phyloP scores from a whole-genome alignment of 2,113 vertebrate genomes.

The Oreotrochilus melanogaster region DNA sequence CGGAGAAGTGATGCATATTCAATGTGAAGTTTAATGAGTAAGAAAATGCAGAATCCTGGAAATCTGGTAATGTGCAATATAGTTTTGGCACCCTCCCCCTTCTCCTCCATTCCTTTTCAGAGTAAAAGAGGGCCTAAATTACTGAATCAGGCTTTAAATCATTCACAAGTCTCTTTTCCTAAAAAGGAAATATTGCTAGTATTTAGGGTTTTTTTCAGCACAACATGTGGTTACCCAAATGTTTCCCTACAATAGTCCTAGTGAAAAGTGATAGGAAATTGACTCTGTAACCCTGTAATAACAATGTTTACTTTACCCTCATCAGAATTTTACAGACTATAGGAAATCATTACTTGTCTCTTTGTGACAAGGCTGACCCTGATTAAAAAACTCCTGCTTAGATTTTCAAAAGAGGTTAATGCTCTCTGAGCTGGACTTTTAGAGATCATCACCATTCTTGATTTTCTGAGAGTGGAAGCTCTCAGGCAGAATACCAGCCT shows the following conservation, averaged over 20 bases:
- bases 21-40: constrained; percentile 54
- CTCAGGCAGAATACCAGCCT: neutral
- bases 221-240: constrained; percentile 49
- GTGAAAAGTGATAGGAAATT: constrained; percentile 67
- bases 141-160: constrained; percentile 58
- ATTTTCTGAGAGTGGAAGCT: neutral
- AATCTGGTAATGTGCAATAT: constrained; percentile 45
- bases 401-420: neutral
- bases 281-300: constrained; percentile 47
- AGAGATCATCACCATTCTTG: neutral
- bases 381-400: constrained; percentile 45
- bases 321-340: constrained; percentile 47
- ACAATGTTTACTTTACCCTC: constrained; percentile 51
- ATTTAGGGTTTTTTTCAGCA: constrained; percentile 26
- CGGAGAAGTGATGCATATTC: constrained; percentile 44
- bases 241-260: constrained; percentile 44
- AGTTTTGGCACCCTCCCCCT: constrained; percentile 2
- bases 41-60: constrained; percentile 46
- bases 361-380: neutral
- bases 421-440: neutral
- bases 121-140: constrained; percentile 1
- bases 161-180: constrained; percentile 25
- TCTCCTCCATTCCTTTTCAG: neutral
- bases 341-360: constrained; percentile 56
- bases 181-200: constrained; percentile 52